Conservation (phyloP, 2,888 invertebrate species). For the Ceramica pisi region DNA sequence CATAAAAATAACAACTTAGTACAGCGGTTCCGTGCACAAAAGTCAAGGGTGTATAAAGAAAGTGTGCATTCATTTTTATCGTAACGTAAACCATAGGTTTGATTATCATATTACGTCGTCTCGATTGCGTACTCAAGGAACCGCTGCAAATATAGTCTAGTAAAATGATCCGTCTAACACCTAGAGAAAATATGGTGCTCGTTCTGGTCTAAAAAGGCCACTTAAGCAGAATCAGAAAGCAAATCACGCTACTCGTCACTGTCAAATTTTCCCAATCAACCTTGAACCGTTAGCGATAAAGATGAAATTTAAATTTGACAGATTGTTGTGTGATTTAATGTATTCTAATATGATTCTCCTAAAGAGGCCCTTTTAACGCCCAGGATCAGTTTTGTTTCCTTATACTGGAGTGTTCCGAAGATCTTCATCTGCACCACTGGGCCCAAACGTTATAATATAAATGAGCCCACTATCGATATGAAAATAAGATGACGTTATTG, state of each 20-base stretch:
- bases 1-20: neutral
- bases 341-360: too few relatives aligned
- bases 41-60: constrained; percentile 26
- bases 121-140: neutral
- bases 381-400: neutral
- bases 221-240: too few relatives aligned
- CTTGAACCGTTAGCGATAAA: too few relatives aligned
- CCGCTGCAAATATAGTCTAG: neutral
- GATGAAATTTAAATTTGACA: too few relatives aligned
- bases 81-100: constrained; percentile 36
- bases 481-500: too few relatives aligned
- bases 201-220: too few relatives aligned
- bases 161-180: neutral
- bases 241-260: too few relatives aligned
- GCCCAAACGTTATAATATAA: neutral
- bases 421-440: neutral
- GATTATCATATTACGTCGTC: constrained; percentile 34
- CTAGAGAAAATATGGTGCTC: neutral
- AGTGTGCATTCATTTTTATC: constrained; percentile 1
- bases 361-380: too few relatives aligned
- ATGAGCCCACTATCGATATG: too few relatives aligned
- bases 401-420: neutral
- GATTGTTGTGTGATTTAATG: too few relatives aligned
- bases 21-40: constrained; percentile 6
- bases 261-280: too few relatives aligned